Conservation (phyloP, 2,797 vertebrate genomes). For the Leuciscus waleckii region DNA sequence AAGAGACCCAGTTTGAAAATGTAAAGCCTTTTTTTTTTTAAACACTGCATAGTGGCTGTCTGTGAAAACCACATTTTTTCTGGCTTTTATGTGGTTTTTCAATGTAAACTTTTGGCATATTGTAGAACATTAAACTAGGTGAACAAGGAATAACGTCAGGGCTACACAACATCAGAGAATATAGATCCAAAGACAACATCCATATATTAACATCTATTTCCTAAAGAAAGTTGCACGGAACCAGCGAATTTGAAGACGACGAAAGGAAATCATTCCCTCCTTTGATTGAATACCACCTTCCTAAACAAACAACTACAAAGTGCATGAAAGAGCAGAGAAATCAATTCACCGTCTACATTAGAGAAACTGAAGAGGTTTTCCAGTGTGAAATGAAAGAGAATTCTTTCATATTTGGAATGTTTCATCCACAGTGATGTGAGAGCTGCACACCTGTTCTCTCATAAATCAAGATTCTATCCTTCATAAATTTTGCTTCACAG, state of each 20-base stretch:
- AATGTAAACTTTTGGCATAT: neutral
- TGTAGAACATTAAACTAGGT: neutral
- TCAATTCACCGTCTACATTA: constrained; percentile 44
- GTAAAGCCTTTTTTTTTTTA: no score
- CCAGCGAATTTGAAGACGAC: neutral
- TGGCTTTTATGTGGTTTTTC: neutral
- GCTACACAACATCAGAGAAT: constrained; percentile 1
- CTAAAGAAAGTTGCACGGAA: neutral
- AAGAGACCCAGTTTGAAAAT: neutral
- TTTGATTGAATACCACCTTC: constrained; percentile 41
- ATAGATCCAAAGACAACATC: constrained; percentile 27
- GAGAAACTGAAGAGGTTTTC: neutral
- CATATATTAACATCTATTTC: neutral
- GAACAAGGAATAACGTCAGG: neutral
- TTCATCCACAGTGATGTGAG: neutral
- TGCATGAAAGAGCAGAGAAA: constrained; percentile 48
- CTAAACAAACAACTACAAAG: constrained; percentile 52
- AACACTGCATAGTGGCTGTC: neutral
- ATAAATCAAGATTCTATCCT: neutral
- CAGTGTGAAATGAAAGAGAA: constrained; percentile 30
- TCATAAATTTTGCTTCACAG: constrained; percentile 3
- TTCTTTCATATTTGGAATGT: constrained; percentile 33
- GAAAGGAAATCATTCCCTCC: constrained; percentile 20
- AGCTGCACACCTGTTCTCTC: neutral
- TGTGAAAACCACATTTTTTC: neutral